Evolutionary conservation across 2,888 invertebrate species (phyloP), one percentile per base, ranked within the genome.

Genomic region (Mythimna ferrago): DNA sequence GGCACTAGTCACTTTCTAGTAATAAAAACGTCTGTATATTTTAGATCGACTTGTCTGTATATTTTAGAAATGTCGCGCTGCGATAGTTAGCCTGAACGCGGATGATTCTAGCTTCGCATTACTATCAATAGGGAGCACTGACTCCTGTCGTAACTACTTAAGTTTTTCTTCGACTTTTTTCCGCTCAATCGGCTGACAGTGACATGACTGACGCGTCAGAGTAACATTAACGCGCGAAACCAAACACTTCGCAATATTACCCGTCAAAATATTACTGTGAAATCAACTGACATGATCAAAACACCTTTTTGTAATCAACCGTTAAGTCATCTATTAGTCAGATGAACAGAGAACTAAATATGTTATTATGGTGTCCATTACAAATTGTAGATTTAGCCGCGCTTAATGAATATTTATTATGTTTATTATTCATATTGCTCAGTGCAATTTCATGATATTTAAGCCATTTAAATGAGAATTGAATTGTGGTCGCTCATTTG

Each of bases 151-250:
- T 74, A 83, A 79, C 85, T 84, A 87, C 86, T 84, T 82, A 74
- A 81, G 71, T 86, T 88, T 87, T 89, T 89, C 48, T 88, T 83
- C 86, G 85, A 82, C 84, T 89, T 90, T 88, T 88, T 91, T 91
- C 89, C 85, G 86, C 80, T 70, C 74, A 76, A 73, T 78, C 66
- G 70, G 65, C 87, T 93, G 94, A 94, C 95, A 95, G 88, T 93
- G 92, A 94, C 93, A 92, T 91, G 93, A 91, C 87, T 91, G 93
- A 91, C 87, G 86, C 83, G 89, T 85, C 84, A 86, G 87, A 84
- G 80, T 87, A 83, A 83, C 81, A 82, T 86, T 90, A 91, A 91
- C 88, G 93, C 89, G 92, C 90, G 89, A 92, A 93, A 85, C 81
- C 83, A 84, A 90, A 89, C 88, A 87, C 88, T 81, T 74, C 80